A percentile compares a stretch with the other conserved stretches of the same genome.
These are phyloP conservation scores for Loxodonta africana DNA, from an alignment of 2,113 vertebrate species.

Conservation along the genomic window DNA sequence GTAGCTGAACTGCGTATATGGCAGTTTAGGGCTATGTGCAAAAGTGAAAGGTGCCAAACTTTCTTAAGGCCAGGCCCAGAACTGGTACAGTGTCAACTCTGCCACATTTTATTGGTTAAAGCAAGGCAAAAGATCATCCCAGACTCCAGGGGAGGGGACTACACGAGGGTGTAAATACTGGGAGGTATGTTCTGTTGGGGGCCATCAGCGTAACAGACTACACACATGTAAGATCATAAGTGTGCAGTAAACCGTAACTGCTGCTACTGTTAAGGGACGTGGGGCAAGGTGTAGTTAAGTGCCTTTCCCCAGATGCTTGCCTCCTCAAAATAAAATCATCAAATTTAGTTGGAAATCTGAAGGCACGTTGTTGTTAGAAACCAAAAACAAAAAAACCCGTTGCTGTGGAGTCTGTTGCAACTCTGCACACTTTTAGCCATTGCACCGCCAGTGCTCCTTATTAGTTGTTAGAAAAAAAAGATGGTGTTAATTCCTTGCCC, in stretches of 20 bases:
- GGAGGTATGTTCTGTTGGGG: background rate
- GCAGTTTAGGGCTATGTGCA: background rate
- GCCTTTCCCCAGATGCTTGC: background rate
- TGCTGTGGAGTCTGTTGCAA: no score
- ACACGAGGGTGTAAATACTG: no score
- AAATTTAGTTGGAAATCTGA: background rate
- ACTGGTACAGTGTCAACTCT: no score
- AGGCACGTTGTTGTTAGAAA: background rate
- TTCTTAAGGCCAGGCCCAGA: background rate
- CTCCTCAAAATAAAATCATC: background rate
- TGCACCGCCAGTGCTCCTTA: no score
- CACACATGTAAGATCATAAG: accelerated
- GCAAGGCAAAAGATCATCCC: no score
- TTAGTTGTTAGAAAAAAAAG: background rate
- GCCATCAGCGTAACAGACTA: accelerated
- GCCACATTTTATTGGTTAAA: no score
- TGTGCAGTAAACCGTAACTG: accelerated
- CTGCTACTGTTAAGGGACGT: accelerated
- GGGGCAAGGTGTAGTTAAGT: accelerated
- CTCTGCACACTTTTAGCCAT: no score
- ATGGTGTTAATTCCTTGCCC: background rate
- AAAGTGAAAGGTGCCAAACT: background rate
- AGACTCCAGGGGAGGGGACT: no score
- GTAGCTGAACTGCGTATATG: background rate
- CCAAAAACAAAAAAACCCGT: no score